Evolutionary conservation across 2,888 invertebrate genomes (phyloP).

Genomic region (Drosophila helvetica): DNA sequence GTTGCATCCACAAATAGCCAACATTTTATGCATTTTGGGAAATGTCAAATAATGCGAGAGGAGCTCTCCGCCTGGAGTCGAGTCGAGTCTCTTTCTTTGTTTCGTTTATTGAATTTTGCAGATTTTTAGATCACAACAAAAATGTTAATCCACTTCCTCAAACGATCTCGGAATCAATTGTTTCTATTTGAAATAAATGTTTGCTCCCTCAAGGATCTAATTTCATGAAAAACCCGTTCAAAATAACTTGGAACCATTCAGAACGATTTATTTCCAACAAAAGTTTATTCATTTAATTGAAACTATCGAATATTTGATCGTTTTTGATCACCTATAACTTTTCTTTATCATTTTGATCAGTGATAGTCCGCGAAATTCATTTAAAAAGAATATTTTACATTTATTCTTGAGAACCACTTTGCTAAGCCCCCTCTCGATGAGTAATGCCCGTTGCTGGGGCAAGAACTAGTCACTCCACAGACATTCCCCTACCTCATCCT

Average conservation of each 20-base stretch:
- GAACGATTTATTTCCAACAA: no score
- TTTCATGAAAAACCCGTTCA: neutral
- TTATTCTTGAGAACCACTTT: neutral
- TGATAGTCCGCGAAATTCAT: no score
- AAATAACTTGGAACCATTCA: no score
- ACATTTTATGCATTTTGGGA: neutral
- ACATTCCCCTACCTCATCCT: neutral
- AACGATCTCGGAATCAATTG: neutral
- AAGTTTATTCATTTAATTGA: no score
- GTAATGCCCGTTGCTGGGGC: neutral
- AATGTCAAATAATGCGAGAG: neutral
- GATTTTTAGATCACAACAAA: no score
- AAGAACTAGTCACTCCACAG: neutral
- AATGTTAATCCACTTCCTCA: neutral
- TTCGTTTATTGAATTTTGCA: no score
- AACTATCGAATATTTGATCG: neutral
- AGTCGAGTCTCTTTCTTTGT: no score
- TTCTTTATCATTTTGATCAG: no score
- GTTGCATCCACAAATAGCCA: constrained; percentile 29
- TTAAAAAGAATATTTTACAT: neutral
- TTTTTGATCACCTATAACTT: no score
- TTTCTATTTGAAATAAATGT: no score
- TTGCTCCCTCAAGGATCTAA: neutral
- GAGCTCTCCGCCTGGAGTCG: neutral
- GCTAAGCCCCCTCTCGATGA: neutral